These are phyloP conservation scores for Phyllopteryx taeniolatus DNA, from an alignment of 2,113 vertebrate genomes.

Conservation along the genomic window DNA sequence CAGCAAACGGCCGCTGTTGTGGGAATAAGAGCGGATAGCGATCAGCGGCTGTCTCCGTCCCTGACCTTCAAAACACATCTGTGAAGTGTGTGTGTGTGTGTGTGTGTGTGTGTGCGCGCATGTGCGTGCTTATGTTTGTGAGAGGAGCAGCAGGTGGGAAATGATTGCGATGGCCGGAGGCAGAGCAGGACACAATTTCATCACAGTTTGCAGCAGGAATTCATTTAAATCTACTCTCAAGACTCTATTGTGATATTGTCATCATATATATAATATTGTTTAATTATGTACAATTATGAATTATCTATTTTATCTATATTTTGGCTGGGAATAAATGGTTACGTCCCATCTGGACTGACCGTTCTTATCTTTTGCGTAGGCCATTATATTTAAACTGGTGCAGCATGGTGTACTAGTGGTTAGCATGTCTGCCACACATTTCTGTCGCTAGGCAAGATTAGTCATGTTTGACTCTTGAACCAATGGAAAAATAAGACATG, in stretches of 20 bases:
- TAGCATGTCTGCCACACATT: neutral
- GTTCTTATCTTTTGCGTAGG: neutral
- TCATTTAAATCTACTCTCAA: neutral
- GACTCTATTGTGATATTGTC: neutral
- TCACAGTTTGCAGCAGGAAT: slow-evolving; percentile 12
- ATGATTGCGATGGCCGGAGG: slow-evolving; percentile 16
- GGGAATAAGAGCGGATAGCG: slow-evolving; percentile 27
- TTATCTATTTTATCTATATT: slow-evolving; percentile 1
- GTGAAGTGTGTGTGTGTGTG: neutral
- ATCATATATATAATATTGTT: neutral
- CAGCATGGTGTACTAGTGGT: neutral
- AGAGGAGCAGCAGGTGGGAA: slow-evolving; percentile 21
- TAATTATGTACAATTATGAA: neutral
- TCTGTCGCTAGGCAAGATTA: neutral
- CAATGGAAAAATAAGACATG: too few species aligned
- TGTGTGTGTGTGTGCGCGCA: neutral
- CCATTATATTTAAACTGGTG: neutral
- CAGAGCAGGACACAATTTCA: slow-evolving; percentile 25
- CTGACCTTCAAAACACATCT: slow-evolving; percentile 34
- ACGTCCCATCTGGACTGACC: neutral
- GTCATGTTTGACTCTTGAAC: too few species aligned
- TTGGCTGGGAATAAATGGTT: neutral
- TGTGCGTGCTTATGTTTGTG: neutral
- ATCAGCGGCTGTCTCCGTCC: slow-evolving; percentile 18
- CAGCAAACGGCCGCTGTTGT: slow-evolving; percentile 59